Evolutionary conservation across 2,113 vertebrate genomes (phyloP).

Genomic region (Oryzias javanicus): DNA sequence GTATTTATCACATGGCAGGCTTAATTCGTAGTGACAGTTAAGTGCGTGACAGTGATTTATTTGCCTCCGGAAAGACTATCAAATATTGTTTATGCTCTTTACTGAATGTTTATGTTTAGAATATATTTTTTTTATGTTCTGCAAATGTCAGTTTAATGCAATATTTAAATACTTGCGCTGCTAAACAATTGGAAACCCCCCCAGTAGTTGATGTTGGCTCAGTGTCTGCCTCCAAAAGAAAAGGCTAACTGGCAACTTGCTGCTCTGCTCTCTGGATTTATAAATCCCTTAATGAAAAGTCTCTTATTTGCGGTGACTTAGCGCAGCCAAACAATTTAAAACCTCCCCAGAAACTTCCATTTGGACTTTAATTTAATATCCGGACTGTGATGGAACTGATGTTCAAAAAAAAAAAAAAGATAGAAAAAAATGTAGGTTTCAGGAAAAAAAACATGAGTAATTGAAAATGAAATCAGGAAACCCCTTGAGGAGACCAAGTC

Average conservation of each 20-base stretch:
- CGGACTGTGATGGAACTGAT: conserved; percentile 35
- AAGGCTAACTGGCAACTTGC: conserved; percentile 1
- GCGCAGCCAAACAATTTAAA: conserved; percentile 35
- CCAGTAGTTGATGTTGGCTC: no score
- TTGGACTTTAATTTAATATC: conserved; percentile 50
- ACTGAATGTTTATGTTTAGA: neutral
- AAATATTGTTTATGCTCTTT: conserved; percentile 10
- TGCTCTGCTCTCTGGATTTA: conserved; percentile 10
- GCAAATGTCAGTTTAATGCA: neutral
- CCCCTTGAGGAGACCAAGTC: conserved; percentile 30
- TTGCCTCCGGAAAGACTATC: conserved; percentile 9
- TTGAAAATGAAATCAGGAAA: conserved; percentile 58
- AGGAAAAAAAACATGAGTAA: conserved; percentile 27
- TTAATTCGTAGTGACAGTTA: conserved; percentile 30
- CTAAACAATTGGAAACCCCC: no score
- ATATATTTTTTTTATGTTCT: neutral
- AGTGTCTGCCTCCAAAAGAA: neutral
- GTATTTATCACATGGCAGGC: conserved; percentile 27
- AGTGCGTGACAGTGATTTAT: conserved; percentile 8
- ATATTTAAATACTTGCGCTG: no score
- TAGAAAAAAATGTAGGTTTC: conserved; percentile 41
- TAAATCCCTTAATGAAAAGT: conserved; percentile 34
- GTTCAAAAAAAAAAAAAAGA: conserved; percentile 23
- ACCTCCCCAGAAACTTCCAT: conserved; percentile 38
- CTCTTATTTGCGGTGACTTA: conserved; percentile 33